Percentiles rank a stretch among this genome's conserved stretches.
Conservation (phyloP, 2,888 invertebrate species). For the Ophioninae sp. region DNA sequence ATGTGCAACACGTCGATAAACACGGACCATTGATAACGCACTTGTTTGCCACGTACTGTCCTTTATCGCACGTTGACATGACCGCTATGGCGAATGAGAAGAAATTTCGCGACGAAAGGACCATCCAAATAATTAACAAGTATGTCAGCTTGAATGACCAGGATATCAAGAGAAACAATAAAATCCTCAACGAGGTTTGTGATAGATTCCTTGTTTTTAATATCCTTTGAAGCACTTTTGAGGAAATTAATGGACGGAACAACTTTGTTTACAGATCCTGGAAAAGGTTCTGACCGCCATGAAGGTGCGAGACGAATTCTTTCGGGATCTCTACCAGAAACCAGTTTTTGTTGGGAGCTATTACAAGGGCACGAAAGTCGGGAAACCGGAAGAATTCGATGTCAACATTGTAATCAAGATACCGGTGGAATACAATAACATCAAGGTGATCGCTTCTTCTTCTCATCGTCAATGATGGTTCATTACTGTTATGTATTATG, state of each 20-base stretch:
- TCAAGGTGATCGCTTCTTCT: slow-evolving; percentile 66
- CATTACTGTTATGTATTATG: slow-evolving; percentile 8
- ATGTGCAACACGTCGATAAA: too few species aligned
- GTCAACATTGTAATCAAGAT: slow-evolving; percentile 84
- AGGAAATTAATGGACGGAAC: too few species aligned
- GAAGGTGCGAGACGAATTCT: slow-evolving; percentile 74
- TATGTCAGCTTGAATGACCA: slow-evolving; percentile 67
- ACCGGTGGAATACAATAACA: slow-evolving; percentile 81
- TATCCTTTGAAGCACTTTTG: not conserved
- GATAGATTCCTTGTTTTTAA: not conserved
- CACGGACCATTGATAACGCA: too few species aligned
- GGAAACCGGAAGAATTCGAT: slow-evolving; percentile 85
- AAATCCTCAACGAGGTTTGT: slow-evolving; percentile 50
- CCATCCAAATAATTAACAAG: slow-evolving; percentile 66
- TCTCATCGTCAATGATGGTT: not conserved
- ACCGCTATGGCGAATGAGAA: slow-evolving; percentile 2
- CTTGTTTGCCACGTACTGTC: not conserved
- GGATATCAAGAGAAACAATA: slow-evolving; percentile 65
- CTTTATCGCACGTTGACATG: slow-evolving; percentile 39
- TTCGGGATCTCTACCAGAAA: slow-evolving; percentile 72
- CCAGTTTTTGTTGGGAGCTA: slow-evolving; percentile 84
- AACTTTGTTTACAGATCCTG: too few species aligned
- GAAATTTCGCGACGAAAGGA: slow-evolving; percentile 54
- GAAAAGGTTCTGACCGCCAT: slow-evolving; percentile 71
- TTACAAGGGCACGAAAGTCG: slow-evolving; percentile 84